Conservation (phyloP, 1,140 invertebrate genomes). For the Lutraria rhynchaena region DNA sequence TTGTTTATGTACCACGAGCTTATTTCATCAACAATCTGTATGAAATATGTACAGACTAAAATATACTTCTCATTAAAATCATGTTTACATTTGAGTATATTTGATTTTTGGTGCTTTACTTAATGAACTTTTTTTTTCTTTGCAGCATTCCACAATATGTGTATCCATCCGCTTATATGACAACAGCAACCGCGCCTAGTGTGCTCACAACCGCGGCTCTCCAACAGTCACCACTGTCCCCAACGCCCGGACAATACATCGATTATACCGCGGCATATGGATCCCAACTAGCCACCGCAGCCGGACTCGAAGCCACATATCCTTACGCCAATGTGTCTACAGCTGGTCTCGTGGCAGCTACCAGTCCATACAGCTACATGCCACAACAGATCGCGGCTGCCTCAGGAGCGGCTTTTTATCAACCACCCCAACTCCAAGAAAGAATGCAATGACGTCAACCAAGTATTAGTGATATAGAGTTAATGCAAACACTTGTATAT, state of each 20-base stretch:
- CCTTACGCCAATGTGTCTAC: slow-evolving; percentile 67
- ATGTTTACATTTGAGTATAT: too few relatives aligned
- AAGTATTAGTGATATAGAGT: slow-evolving; percentile 40
- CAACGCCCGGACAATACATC: slow-evolving; percentile 57
- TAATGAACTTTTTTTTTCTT: slow-evolving; percentile 45
- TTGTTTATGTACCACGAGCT: too few relatives aligned
- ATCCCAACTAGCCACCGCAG: slow-evolving; percentile 51
- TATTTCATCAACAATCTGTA: too few relatives aligned
- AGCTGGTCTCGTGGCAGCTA: slow-evolving; percentile 45
- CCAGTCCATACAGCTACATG: slow-evolving; percentile 72
- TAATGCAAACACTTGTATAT: slow-evolving; percentile 23
- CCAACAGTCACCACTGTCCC: slow-evolving; percentile 68
- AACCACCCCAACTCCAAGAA: slow-evolving; percentile 73
- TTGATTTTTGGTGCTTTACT: too few relatives aligned
- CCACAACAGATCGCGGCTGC: slow-evolving; percentile 70
- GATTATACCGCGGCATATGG: slow-evolving; percentile 70
- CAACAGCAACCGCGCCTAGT: slow-evolving; percentile 54
- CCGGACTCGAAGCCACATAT: slow-evolving; percentile 62
- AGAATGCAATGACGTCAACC: slow-evolving; percentile 64
- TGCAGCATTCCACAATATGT: slow-evolving; percentile 72
- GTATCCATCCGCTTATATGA: slow-evolving; percentile 69
- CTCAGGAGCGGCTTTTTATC: slow-evolving; percentile 65
- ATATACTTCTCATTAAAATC: too few relatives aligned
- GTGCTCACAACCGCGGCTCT: slow-evolving; percentile 60
- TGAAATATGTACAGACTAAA: too few relatives aligned